Evolutionary conservation across 2,797 vertebrate species (phyloP).

Genomic region (Danio albolineatus): DNA sequence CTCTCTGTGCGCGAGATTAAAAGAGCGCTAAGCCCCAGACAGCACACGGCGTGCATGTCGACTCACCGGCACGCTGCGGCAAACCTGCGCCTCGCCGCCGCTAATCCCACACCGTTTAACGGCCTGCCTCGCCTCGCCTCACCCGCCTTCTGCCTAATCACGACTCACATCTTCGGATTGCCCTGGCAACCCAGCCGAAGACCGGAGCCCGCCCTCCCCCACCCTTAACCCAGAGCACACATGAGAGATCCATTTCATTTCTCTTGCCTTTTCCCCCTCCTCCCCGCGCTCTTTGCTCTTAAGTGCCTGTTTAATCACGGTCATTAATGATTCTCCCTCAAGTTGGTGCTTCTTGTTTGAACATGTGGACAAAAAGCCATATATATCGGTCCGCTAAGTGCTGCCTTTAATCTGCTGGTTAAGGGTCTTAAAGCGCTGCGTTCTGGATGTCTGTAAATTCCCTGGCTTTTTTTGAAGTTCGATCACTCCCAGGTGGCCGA

Average conservation of each 20-base stretch:
- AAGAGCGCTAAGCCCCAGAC: constrained; percentile 75
- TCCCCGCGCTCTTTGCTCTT: constrained; percentile 35
- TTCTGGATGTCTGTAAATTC: constrained; percentile 59
- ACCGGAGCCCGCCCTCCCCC: constrained; percentile 67
- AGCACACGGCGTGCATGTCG: constrained; percentile 68
- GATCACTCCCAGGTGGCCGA: constrained; percentile 61
- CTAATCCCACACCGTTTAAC: constrained; percentile 83
- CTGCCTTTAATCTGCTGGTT: constrained; percentile 63
- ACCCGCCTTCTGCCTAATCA: constrained; percentile 77
- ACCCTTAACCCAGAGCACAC: constrained; percentile 48
- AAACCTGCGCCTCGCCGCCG: constrained; percentile 66
- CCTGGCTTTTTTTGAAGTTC: constrained; percentile 63
- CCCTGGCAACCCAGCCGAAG: constrained; percentile 74
- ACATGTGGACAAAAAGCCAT: constrained; percentile 48
- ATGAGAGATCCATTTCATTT: constrained; percentile 43
- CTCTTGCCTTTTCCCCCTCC: constrained; percentile 1
- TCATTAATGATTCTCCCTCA: constrained; percentile 61
- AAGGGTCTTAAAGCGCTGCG: constrained; percentile 54
- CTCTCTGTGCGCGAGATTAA: constrained; percentile 76
- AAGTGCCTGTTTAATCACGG: constrained; percentile 61
- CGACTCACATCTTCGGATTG: constrained; percentile 73
- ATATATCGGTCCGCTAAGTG: constrained; percentile 58
- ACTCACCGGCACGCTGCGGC: constrained; percentile 69
- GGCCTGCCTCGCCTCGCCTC: constrained; percentile 60
- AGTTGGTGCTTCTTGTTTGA: constrained; percentile 55